phyloP scores from a whole-genome alignment of 35 echinoderm and acorn worm species.

The Acanthaster planci region DNA sequence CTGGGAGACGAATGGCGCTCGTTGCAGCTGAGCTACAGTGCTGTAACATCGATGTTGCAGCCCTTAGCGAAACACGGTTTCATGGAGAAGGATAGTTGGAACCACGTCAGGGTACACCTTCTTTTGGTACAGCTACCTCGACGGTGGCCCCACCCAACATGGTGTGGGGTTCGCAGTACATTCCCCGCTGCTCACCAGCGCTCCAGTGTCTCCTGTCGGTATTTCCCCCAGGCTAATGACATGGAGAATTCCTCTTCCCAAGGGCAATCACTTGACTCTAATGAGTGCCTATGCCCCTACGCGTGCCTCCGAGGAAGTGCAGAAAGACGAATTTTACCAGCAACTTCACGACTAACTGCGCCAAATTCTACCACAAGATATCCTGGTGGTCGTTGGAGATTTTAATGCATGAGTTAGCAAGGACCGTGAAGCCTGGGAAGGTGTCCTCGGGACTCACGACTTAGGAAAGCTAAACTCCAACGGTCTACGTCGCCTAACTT shows the following conservation, averaged over 20 bases:
- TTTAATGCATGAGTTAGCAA: constrained; percentile 46
- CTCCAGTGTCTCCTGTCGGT: not conserved
- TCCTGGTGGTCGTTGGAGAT: constrained; percentile 52
- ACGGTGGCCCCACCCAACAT: not conserved
- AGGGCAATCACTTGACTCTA: not conserved
- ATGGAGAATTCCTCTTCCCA: not conserved
- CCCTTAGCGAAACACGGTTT: not conserved
- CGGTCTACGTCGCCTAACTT: constrained; percentile 33
- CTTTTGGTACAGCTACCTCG: constrained; percentile 24
- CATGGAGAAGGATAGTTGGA: not conserved
- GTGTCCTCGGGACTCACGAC: constrained; percentile 33
- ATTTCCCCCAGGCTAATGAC: constrained; percentile 26
- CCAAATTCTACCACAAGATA: constrained; percentile 3
- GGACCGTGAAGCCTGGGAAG: constrained; percentile 14
- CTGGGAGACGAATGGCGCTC: not conserved
- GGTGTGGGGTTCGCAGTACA: constrained; percentile 18
- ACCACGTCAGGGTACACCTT: not conserved
- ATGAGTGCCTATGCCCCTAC: constrained; percentile 24
- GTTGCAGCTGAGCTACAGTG: not conserved
- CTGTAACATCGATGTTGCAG: not conserved
- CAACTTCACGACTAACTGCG: not conserved
- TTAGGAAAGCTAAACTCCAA: constrained; percentile 42
- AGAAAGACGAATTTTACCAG: constrained; percentile 14
- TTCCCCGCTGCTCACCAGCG: not conserved
- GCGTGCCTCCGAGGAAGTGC: not conserved